Evolutionary conservation across 2,797 vertebrate species (phyloP).

Genomic region (Aythya fuligula): DNA sequence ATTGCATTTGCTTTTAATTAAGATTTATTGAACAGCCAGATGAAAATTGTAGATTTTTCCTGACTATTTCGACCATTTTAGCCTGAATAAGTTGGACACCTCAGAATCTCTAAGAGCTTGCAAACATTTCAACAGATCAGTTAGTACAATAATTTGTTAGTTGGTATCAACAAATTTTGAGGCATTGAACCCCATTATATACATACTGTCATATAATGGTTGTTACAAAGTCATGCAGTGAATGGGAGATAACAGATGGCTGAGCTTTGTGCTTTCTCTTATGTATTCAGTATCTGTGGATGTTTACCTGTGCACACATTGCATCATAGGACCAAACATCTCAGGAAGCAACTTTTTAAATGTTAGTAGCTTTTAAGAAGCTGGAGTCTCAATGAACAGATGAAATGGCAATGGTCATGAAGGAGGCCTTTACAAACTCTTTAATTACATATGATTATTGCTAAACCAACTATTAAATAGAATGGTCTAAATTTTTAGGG

Average conservation of each 20-base stretch:
- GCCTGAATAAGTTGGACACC: background rate
- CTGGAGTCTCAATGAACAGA: background rate
- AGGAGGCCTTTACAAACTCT: background rate
- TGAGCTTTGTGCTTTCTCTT: background rate
- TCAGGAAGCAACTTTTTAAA: background rate
- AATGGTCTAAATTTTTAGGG: background rate
- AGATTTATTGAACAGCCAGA: background rate
- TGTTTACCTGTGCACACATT: fast-evolving
- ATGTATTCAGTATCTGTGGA: background rate
- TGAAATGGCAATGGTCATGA: background rate
- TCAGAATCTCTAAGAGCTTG: background rate
- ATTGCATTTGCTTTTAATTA: background rate
- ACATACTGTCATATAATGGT: background rate
- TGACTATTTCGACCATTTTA: background rate
- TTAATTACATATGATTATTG: background rate
- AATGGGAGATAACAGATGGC: background rate
- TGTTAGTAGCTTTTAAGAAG: background rate
- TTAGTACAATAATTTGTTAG: background rate
- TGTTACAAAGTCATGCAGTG: fast-evolving
- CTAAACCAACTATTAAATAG: background rate
- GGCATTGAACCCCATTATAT: background rate
- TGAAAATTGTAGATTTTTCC: background rate
- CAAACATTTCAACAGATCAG: background rate
- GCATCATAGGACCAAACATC: background rate
- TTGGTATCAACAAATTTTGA: background rate